phyloP scores from a whole-genome alignment of 2,113 vertebrate species.

The Daphoenositta chrysoptera region DNA sequence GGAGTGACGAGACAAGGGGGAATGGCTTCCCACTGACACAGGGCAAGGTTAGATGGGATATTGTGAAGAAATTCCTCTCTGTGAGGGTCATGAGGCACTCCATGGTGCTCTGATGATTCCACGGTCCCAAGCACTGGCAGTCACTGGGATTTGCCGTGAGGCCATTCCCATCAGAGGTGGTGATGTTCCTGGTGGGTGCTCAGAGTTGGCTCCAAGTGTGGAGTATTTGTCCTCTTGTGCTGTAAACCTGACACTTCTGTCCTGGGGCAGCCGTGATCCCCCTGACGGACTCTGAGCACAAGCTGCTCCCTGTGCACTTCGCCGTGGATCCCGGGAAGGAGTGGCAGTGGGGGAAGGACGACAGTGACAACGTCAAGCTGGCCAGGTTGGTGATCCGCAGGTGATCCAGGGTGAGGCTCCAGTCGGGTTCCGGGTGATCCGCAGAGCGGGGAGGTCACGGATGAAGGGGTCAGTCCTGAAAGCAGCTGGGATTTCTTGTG shows the following conservation, averaged over 20 bases:
- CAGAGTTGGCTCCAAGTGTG: accelerated
- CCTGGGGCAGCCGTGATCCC: conserved; percentile 86
- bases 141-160: accelerated
- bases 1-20: not conserved
- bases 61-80: not conserved
- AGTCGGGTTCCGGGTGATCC: not conserved
- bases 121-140: accelerated
- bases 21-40: not conserved
- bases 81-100: not conserved
- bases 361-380: conserved; percentile 86
- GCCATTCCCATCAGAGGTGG: not conserved
- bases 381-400: conserved; percentile 77
- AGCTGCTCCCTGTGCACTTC: conserved; percentile 94
- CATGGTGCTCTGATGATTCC: accelerated
- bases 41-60: not conserved
- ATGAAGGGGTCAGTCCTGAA: not conserved
- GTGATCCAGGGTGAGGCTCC: not conserved
- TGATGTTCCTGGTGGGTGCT: accelerated
- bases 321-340: conserved; percentile 93
- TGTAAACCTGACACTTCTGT: not conserved
- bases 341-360: conserved; percentile 95
- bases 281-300: conserved; percentile 92
- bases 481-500: not conserved
- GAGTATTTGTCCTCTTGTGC: accelerated
- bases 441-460: not conserved